Evolutionary conservation across 1,140 invertebrate genomes (phyloP).

Genomic region (Drosophila ficusphila): DNA sequence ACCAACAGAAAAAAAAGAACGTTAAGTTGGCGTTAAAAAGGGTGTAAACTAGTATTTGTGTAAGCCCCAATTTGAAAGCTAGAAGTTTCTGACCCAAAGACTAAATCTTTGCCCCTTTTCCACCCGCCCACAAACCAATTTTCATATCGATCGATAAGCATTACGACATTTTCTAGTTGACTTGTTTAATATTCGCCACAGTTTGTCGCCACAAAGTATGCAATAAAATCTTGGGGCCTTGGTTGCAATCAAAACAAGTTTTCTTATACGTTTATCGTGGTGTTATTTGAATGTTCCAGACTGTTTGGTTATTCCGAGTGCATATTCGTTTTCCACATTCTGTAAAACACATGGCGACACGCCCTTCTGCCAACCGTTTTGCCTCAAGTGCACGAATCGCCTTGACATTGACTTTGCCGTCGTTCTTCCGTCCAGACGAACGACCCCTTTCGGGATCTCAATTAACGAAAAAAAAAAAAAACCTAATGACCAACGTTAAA

Average conservation of each 20-base stretch:
- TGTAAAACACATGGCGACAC: slow-evolving; percentile 22
- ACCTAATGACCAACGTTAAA: slow-evolving; percentile 21
- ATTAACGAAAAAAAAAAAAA: slow-evolving; percentile 38
- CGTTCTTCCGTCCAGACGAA: slow-evolving; percentile 8
- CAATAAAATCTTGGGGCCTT: not conserved
- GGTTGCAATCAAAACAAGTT: not conserved
- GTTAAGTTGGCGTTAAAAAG: not conserved
- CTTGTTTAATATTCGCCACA: not conserved
- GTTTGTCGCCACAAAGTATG: not conserved
- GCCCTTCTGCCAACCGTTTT: not conserved
- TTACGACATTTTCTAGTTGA: not conserved
- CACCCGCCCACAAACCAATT: not conserved
- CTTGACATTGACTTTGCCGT: slow-evolving; percentile 59
- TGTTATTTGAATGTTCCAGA: not conserved
- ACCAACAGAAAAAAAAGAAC: slow-evolving; percentile 3
- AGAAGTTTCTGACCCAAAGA: not conserved
- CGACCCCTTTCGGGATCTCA: slow-evolving; percentile 3
- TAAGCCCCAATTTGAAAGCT: no score
- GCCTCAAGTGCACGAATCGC: slow-evolving; percentile 21
- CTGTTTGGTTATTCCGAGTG: no score
- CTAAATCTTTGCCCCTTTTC: not conserved
- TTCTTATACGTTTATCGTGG: not conserved
- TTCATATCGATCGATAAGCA: not conserved
- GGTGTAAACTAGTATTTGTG: no score
- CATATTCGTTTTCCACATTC: not conserved